Conservation (phyloP, 2,797 vertebrate genomes). For the Oreortyx pictus region DNA sequence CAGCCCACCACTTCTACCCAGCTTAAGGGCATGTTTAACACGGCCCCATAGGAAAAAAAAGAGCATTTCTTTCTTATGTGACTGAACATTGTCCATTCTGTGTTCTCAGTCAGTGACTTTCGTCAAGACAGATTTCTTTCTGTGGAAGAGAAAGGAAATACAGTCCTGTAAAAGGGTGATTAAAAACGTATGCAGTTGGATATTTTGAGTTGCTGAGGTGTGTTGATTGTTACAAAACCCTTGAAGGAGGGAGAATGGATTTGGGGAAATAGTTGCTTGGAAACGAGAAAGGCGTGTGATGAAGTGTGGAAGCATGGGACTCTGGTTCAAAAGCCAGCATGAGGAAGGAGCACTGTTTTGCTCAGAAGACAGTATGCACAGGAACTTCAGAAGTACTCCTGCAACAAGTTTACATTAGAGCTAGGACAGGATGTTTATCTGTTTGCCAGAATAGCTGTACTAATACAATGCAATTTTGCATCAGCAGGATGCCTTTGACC, state of each 20-base stretch:
- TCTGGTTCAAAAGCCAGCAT: not conserved
- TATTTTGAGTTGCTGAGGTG: not conserved
- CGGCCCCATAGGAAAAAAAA: not conserved
- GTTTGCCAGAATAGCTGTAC: not conserved
- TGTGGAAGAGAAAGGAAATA: not conserved
- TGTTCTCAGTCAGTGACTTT: not conserved
- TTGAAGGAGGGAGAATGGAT: not conserved
- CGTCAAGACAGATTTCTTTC: not conserved
- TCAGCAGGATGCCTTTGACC: not conserved
- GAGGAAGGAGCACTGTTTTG: not conserved
- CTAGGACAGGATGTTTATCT: not conserved
- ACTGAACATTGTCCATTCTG: not conserved
- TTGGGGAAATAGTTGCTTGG: not conserved
- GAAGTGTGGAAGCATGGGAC: not conserved
- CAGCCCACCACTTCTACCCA: not conserved
- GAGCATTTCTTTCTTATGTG: not conserved
- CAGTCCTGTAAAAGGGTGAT: not conserved
- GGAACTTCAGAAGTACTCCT: not conserved
- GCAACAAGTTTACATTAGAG: fast-evolving
- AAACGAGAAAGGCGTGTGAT: not conserved
- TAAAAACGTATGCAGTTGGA: not conserved
- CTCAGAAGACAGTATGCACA: not conserved
- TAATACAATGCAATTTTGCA: not conserved
- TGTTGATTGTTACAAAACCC: not conserved
- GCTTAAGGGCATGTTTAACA: not conserved